phyloP scores from a whole-genome alignment of 2,113 vertebrate genomes.

The Willisornis vidua region DNA sequence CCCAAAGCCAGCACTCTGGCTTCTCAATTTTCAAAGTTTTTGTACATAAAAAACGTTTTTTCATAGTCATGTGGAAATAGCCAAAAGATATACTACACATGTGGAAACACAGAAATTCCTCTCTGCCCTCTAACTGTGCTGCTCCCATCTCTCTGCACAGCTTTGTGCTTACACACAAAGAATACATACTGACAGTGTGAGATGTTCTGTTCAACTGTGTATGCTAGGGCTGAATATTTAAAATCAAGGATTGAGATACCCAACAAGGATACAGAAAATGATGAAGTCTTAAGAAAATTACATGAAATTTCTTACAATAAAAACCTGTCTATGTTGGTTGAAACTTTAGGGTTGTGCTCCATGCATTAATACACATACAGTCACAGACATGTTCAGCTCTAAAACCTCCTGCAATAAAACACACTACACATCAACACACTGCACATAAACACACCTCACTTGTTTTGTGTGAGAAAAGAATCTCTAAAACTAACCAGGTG shows the following conservation, averaged over 20 bases:
- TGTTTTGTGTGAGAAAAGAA: background rate
- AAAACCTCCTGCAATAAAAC: background rate
- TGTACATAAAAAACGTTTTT: background rate
- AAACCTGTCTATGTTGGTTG: background rate
- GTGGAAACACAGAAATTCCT: background rate
- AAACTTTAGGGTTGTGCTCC: background rate
- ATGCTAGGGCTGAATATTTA: background rate
- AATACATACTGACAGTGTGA: background rate
- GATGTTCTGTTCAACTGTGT: background rate
- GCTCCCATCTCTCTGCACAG: background rate
- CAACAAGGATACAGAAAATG: background rate
- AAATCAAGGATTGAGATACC: background rate
- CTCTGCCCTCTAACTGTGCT: background rate
- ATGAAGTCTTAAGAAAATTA: background rate
- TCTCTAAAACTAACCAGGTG: background rate
- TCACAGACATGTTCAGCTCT: background rate
- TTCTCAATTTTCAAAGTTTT: background rate
- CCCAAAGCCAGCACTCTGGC: background rate
- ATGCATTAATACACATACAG: background rate
- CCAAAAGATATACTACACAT: background rate
- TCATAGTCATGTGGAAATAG: background rate
- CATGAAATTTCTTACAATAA: background rate
- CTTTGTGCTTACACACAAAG: background rate
- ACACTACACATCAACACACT: background rate
- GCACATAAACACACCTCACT: background rate